These are phyloP conservation scores for Agrilus planipennis DNA, from an alignment of 1,140 invertebrate genomes.

Conservation along the genomic window DNA sequence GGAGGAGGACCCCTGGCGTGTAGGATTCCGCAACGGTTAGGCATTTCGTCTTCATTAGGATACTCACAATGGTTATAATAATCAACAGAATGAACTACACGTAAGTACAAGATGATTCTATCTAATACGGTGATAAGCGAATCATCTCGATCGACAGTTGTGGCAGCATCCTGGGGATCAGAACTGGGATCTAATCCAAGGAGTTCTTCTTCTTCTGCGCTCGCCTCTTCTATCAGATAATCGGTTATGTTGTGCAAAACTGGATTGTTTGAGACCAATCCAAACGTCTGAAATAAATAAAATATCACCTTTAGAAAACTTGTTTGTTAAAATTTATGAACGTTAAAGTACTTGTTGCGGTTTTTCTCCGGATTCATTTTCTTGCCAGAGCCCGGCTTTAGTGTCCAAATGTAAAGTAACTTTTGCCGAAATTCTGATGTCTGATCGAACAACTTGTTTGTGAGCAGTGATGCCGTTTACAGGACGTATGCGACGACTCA, in stretches of 20 bases:
- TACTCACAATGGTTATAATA: constrained; percentile 99
- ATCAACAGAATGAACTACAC: constrained; percentile 96
- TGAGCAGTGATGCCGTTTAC: constrained; percentile 89
- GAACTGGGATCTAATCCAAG: constrained; percentile 57
- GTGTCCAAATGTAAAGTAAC: constrained; percentile 91
- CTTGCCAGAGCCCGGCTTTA: constrained; percentile 69
- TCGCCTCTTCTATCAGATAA: constrained; percentile 96
- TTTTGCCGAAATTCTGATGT: constrained; percentile 87
- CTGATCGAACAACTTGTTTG: constrained; percentile 78
- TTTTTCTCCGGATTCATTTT: constrained; percentile 36
- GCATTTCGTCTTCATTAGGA: constrained; percentile 99
- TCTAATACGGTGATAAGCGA: constrained; percentile 58
- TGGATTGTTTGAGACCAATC: constrained; percentile 84
- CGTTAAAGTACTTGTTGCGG: constrained; percentile 25
- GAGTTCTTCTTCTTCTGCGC: constrained; percentile 94
- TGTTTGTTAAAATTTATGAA: too few relatives aligned
- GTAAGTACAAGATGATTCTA: constrained; percentile 80
- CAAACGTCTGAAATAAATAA: constrained; percentile 45
- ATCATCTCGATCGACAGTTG: constrained; percentile 67
- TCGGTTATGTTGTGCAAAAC: constrained; percentile 95
- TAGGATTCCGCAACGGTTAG: constrained; percentile 96
- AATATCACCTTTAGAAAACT: too few relatives aligned
- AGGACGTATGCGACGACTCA: constrained; percentile 61
- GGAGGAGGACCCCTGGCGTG: constrained; percentile 86
- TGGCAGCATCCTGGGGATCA: constrained; percentile 42